Conservation (phyloP, 2,797 vertebrate species). For the Dromococcyx pavoninus region DNA sequence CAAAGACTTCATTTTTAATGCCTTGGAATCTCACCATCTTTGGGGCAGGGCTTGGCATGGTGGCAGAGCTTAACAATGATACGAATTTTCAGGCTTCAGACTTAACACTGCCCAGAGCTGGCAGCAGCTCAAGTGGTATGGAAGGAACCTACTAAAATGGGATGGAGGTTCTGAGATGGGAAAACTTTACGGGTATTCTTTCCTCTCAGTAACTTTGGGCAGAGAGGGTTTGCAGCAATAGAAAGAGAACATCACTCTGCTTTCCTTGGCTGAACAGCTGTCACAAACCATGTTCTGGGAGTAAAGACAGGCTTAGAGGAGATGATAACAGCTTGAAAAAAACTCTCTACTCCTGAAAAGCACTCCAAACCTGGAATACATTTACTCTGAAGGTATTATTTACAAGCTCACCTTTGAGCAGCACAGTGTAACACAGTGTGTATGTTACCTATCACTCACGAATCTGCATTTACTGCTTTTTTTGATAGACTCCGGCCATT, state of each 20-base stretch:
- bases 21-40: background rate
- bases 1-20: background rate
- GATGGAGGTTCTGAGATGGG: background rate
- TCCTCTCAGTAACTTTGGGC: background rate
- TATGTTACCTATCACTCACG: background rate
- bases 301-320: background rate
- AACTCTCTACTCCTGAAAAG: background rate
- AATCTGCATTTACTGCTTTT: background rate
- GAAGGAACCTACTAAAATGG: background rate
- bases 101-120: background rate
- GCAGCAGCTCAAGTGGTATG: background rate
- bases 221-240: background rate
- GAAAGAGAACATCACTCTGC: background rate
- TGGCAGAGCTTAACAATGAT: background rate
- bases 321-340: background rate
- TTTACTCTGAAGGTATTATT: background rate
- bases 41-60: slow-evolving; percentile 10
- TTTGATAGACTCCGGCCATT: background rate
- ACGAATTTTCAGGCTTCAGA: background rate
- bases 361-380: background rate
- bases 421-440: background rate
- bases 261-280: background rate
- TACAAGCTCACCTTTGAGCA: background rate
- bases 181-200: background rate
- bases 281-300: background rate